Evolutionary conservation across 2,113 vertebrate genomes (phyloP).

Genomic region (Atlantisia rogersi): DNA sequence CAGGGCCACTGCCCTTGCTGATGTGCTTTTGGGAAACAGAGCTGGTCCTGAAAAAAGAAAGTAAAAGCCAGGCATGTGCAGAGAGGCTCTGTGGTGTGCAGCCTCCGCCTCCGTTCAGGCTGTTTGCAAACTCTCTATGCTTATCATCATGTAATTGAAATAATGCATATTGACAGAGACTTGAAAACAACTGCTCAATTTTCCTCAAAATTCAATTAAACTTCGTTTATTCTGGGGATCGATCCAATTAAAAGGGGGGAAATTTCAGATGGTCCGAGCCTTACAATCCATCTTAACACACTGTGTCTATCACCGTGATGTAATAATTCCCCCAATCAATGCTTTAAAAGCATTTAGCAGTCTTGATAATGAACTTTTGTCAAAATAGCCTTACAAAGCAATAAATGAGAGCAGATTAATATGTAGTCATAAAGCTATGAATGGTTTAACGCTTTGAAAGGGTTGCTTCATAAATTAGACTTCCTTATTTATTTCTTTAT

Average conservation of each 20-base stretch:
- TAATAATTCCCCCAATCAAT: slow-evolving; percentile 98
- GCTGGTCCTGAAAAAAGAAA: slow-evolving; percentile 38
- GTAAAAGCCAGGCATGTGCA: background rate
- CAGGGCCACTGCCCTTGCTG: background rate
- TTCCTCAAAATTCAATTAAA: slow-evolving; percentile 98
- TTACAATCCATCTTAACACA: slow-evolving; percentile 87
- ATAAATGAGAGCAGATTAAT: slow-evolving; percentile 88
- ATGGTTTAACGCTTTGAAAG: slow-evolving; percentile 72
- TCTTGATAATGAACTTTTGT: slow-evolving; percentile 94
- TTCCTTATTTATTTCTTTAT: slow-evolving; percentile 54
- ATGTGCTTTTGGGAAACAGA: slow-evolving; percentile 53
- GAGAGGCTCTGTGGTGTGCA: slow-evolving; percentile 3
- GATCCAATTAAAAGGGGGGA: slow-evolving; percentile 87
- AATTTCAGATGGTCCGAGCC: slow-evolving; percentile 82
- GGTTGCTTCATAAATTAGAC: slow-evolving; percentile 51
- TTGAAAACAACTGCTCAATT: slow-evolving; percentile 97
- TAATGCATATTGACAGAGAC: slow-evolving; percentile 93
- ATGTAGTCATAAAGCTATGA: slow-evolving; percentile 82
- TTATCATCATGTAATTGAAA: slow-evolving; percentile 93
- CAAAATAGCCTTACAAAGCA: slow-evolving; percentile 91
- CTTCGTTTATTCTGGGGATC: slow-evolving; percentile 95
- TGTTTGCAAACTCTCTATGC: slow-evolving; percentile 75
- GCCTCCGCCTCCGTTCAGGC: background rate
- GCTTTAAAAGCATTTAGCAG: slow-evolving; percentile 97
- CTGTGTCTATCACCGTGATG: slow-evolving; percentile 82